Evolutionary conservation across 1,140 invertebrate genomes (phyloP), one percentile per base, ranked within the genome.

Genomic region (Lasioglossum baleicum): DNA sequence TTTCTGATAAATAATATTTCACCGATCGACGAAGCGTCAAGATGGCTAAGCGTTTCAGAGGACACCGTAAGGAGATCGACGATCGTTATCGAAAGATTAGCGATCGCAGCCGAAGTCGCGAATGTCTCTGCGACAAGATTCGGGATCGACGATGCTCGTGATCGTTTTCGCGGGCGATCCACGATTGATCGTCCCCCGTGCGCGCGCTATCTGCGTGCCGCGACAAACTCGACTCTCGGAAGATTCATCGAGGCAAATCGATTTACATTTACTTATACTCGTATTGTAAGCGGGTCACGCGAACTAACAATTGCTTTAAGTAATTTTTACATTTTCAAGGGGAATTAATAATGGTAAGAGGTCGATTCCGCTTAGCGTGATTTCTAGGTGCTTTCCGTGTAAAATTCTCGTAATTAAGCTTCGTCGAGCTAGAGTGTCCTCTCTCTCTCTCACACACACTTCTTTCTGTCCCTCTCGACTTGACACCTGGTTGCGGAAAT

Each of bases 321-420:
- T 82, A 75, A 89, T 90, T 90, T 90, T 87, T 89, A 90, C 89
- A 78, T 87, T 90, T 88, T 89, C 85, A 85, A 88, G 83, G 64
- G 53, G 65, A 73, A 73, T 80, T 65, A 53, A 58, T 86, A 85
- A 82, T 26, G 69, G 71, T 82, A 82, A 86, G 73, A 74, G 22
- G 63, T 56, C 69, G 35, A 60, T 83, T 71, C 83, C 77, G 88
- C 83, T 61, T 82, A 88, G 83, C 73, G 56, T 79, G 73, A 83
- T 80, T 76, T 81, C 71, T 89, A 90, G 87, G 71, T 86, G 89
- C 89, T 89, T 89, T 89, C 77, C 74, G 78, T 90, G 89, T 88
- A 72, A 85, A 86, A 42, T 82, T 83, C 72, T 85, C 51, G 80
- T 89, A 89, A 80, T n/a, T 48, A 81, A 72, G 81, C 83, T 89